Base-by-base conservation (phyloP, 2,113 vertebrate genomes). In the Brachirus orientalis region DNA sequence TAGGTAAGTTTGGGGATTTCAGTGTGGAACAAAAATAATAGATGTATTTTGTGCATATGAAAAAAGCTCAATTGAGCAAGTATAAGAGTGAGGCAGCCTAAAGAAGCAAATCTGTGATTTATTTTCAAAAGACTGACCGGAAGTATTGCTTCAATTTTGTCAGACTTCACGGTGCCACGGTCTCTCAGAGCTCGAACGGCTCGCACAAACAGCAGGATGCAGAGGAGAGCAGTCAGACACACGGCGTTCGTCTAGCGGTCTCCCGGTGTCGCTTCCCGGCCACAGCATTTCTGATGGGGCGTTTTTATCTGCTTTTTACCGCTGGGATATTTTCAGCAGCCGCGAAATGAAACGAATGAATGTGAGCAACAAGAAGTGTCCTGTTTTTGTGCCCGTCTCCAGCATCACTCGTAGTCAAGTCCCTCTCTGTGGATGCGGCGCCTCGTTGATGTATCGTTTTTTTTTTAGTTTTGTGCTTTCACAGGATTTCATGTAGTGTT, bases 311-410 rank as follows among this genome's bases (percentile, higher is more conserved):
- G 44, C 72, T 68, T 41, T 46, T 86, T 72, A 41, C 72, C 77
- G 69, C 64, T 82, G 45, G 91, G 91, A 92, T 89, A 84, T 86
- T 80, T 80, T 72, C 73, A 56, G 72, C 84, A 84, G 86, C 75
- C 68, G 7, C 77, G 72, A 88, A 79, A 93, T 92, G 91, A 94
- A 93, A 85, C 91, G 90, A 81, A 88, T 92, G 91, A 93, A 94
- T 86, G 93, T 94, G 91, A 94, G 92, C 88, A 85, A 90, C 87
- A 74, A 83, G 79, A 87, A 86, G 83, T 91, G 86, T 88, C 73
- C 68, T 64, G 79, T 78, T 77, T 84, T 84, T 75, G 80, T 79
- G 62, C 70, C 82, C 17, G 81, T 79, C 85, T 80, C 81, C 89
- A 69, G 82, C 77, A 73, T 82, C 86, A 75, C 64, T 76, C 41